Evolutionary conservation across 23 tunicate species (phyloP).

Genomic region (Oikopleura albicans): DNA sequence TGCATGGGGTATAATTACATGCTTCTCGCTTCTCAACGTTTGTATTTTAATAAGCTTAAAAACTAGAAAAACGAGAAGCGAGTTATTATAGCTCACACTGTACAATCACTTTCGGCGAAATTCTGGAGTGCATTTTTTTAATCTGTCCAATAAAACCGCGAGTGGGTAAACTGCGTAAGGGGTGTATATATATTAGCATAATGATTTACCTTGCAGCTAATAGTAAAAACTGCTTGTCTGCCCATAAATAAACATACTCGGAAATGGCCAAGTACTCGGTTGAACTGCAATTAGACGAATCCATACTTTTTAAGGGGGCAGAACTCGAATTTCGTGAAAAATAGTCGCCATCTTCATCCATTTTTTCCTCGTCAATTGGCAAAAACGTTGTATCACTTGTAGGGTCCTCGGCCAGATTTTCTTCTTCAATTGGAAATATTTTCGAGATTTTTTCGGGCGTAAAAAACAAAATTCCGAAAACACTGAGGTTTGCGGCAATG

Average conservation of each 20-base stretch:
- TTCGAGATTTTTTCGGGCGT: not conserved
- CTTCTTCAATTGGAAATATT: not conserved
- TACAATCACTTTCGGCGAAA: too few species aligned
- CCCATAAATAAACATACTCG: not conserved
- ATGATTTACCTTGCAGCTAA: not conserved
- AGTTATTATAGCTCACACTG: too few species aligned
- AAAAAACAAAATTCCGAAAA: not conserved
- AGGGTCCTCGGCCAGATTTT: not conserved
- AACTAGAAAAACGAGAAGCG: too few species aligned
- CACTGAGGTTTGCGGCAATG: not conserved
- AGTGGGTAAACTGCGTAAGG: too few species aligned
- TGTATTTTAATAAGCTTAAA: too few species aligned
- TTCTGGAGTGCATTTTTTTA: too few species aligned
- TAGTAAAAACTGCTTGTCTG: not conserved
- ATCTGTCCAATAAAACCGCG: too few species aligned
- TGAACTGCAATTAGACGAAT: not conserved
- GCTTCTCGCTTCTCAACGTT: too few species aligned
- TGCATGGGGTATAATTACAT: too few species aligned
- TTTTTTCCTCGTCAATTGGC: not conserved
- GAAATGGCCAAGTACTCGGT: not conserved
- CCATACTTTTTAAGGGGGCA: not conserved
- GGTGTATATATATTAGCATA: too few species aligned
- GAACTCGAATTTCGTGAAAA: not conserved
- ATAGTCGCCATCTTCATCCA: not conserved
- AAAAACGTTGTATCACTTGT: not conserved